Percentiles rank a stretch among this genome's conserved stretches.
phyloP scores from a whole-genome alignment of 2,113 vertebrate species.

The Zosterops japonicus region DNA sequence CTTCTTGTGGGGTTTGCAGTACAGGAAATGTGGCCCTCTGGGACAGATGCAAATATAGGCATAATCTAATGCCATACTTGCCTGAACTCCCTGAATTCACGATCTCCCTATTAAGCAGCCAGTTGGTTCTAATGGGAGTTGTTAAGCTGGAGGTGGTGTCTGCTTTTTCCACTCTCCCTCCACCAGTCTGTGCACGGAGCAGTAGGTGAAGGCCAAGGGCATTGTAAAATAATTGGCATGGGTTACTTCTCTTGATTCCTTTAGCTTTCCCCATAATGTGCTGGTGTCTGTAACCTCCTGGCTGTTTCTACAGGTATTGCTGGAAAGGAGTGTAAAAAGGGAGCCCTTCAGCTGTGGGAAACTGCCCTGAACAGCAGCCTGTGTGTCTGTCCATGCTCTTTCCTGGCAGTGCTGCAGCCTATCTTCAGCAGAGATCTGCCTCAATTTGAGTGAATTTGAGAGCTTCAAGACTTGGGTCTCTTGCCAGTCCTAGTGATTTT shows the following conservation, averaged over 20 bases:
- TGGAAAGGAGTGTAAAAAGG: neutral
- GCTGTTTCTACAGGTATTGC: neutral
- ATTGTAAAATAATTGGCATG: neutral
- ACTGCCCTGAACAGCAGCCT: neutral
- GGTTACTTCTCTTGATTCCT: neutral
- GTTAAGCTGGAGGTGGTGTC: neutral
- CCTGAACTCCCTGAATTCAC: neutral
- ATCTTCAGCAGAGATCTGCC: neutral
- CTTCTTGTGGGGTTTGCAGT: neutral
- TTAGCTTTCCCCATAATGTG: neutral
- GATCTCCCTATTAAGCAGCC: neutral
- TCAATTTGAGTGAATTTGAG: neutral
- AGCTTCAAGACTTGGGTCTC: neutral
- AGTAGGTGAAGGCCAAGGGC: neutral
- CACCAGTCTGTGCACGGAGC: neutral
- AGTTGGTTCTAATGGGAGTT: neutral
- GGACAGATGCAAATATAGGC: neutral
- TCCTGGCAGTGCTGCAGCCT: neutral
- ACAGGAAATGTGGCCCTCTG: conserved; percentile 3
- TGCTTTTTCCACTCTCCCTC: neutral
- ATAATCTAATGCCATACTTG: neutral
- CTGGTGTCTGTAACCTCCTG: neutral
- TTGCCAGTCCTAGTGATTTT: neutral
- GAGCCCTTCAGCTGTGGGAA: neutral
- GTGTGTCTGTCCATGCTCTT: neutral